Base-by-base conservation (phyloP, 1,140 invertebrate species). In the Wasmannia auropunctata region DNA sequence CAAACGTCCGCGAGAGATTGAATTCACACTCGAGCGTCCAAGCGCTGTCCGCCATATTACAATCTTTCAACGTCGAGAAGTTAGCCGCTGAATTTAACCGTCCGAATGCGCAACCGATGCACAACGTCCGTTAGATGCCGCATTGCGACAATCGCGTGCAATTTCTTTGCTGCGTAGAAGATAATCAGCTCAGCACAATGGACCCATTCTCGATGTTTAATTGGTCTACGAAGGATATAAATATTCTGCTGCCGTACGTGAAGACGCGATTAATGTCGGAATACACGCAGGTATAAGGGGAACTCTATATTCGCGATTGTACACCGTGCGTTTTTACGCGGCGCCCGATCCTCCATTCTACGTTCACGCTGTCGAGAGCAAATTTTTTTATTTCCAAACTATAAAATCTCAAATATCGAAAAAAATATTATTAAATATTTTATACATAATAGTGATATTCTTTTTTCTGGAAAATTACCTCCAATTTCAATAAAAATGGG, bases 201-300 rank as follows among this genome's bases (percentile, higher is more conserved):
- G 58, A 86, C 25, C n/a, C n/a, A n/a, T n/a, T n/a, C n/a, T 7
- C 72, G 4, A 28, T 81, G 4, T 90, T 90, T 11, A 16, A 83
- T 3, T 22, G 87, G 14, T 11, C n/a, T 0, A 2, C 10, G 10
- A 22, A 31, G 2, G 51, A 90, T 5, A 8, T 87, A 19, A 49
- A 91, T 22, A 7, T 7, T n/a, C 4, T 86, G 8, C 16, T 91
- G 10, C 22, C 46, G 10, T n/a, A 43, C 5, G 28, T 67, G 16
- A 90, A 88, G 14, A 31, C 25, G 11, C 86, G n/a, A 2, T 25
- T 91, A 10, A 88, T 91, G 89, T 34, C n/a, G 7, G 37, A 62
- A 7, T 22, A 49, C n/a, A 16, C 56, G 0, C 85, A 90, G 80
- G 88, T 90, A 86, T 5, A 31, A 14, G 14, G 16, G 25, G 34